Conservation (phyloP, 2,888 invertebrate genomes). For the Folsomia candida region DNA sequence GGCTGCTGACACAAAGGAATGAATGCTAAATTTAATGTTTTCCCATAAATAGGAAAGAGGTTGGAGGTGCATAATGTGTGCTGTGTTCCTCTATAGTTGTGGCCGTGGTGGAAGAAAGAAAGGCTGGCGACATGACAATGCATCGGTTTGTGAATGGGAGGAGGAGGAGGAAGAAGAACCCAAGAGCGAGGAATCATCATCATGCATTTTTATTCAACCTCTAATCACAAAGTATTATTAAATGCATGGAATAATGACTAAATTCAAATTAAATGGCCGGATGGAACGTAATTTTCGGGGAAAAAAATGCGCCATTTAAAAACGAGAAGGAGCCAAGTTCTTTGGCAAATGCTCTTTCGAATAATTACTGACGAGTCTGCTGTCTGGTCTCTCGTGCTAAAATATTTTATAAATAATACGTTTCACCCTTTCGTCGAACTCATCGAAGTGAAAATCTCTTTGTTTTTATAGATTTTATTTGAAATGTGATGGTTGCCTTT, state of each 20-base stretch:
- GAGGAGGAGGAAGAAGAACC: neutral
- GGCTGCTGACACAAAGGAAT: conserved; percentile 1
- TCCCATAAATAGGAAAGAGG: conserved; percentile 1
- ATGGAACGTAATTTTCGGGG: too few species aligned
- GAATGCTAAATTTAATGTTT: neutral
- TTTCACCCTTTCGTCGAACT: neutral
- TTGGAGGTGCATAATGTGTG: neutral
- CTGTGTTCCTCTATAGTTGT: too few species aligned
- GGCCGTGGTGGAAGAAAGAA: neutral
- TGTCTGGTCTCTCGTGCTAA: too few species aligned
- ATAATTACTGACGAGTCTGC: too few species aligned
- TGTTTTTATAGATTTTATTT: conserved; percentile 34
- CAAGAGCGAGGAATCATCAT: neutral
- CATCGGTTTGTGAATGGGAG: neutral
- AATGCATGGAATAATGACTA: neutral
- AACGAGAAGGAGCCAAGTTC: neutral
- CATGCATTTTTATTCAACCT: neutral
- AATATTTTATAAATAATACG: too few species aligned
- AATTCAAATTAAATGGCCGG: neutral
- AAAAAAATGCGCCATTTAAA: too few species aligned
- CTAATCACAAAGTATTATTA: neutral
- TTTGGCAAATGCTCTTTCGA: too few species aligned
- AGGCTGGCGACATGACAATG: neutral
- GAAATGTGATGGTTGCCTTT: conserved; percentile 14
- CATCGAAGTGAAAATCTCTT: conserved; percentile 38